Base-by-base conservation (phyloP, 2,888 invertebrate species). In the Aspidiotus rigidus region DNA sequence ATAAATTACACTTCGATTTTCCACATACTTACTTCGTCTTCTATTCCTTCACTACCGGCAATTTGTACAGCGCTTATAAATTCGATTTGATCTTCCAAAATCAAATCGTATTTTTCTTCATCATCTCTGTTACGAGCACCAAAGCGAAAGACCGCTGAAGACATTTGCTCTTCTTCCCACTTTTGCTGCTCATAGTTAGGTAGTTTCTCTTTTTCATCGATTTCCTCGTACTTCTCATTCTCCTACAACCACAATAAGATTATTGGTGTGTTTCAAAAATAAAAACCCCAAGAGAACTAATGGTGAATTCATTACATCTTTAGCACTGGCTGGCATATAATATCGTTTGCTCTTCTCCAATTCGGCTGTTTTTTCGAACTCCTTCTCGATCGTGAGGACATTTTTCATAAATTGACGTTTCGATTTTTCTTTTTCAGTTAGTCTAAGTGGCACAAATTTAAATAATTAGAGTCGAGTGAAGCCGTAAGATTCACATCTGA, bases 141-240 rank as follows among this genome's bases (percentile, higher is more conserved):
- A 81, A 96, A 94, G 75, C 88, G 88, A 77, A 93, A 92, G 69
- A 90, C 86, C 2, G 96, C 97, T 7, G 92, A 91, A 64, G 89
- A 88, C 80, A 98, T 88, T 79, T 96, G 94, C 77, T 97, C 97
- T 71, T 95, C 92, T 79, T 99, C 98, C 98, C 98, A 99, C 81
- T 93, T 93, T 74, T 88, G 86, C 79, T 91, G 91, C 74, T 91
- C 91, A 0, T 89, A 89, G 76, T 89, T 88, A 0, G 89, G 89
- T 72, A 87, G 81, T 75, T 86, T 88, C 77, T 97, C 95, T 73
- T 85, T 83, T 74, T 92, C 91, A 79, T 93, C 92, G 42, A 90
- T 86, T 80, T 93, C 92, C 72, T 89, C 82, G 79, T 90, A 90
- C 75, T 87, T 86, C 67, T 76, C 74, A 54, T 73, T 72, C 8